A percentile compares a stretch with the other conserved stretches of the same genome.
Evolutionary conservation across 2,113 vertebrate genomes (phyloP).

Genomic region (Ranitomeya imitator): DNA sequence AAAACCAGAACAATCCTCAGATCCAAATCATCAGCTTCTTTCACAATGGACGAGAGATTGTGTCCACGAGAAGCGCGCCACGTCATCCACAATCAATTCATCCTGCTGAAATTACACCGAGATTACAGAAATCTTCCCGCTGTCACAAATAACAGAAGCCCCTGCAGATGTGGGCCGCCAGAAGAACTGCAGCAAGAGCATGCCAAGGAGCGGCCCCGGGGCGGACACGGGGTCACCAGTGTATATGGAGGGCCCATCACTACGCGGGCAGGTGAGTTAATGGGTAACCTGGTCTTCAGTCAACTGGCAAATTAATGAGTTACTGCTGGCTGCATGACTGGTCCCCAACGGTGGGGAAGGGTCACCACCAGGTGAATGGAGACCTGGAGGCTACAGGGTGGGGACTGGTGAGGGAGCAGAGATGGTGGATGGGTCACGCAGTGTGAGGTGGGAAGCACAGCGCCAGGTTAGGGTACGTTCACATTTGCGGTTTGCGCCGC

Average conservation of each 20-base stretch:
- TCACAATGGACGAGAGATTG: neutral
- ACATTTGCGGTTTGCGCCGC: no score
- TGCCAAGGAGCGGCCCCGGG: neutral
- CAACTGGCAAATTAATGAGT: no score
- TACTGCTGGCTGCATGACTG: neutral
- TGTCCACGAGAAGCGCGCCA: neutral
- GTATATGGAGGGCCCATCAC: no score
- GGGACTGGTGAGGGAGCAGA: no score
- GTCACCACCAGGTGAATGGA: neutral
- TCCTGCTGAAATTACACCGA: conserved; percentile 17
- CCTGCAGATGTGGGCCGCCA: neutral
- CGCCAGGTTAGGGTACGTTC: no score
- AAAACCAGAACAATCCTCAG: neutral
- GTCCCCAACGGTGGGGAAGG: neutral
- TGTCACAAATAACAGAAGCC: neutral
- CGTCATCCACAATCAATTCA: conserved; percentile 24
- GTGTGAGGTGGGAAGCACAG: neutral
- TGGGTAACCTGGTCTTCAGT: neutral
- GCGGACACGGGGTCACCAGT: neutral
- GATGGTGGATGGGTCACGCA: neutral
- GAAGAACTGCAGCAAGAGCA: neutral
- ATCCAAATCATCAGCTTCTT: conserved; percentile 4
- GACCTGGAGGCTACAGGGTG: no score
- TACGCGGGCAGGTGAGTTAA: no score
- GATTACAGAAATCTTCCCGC: conserved; percentile 29